Evolutionary conservation across 2,888 invertebrate genomes (phyloP), one percentile per base, ranked within the genome.

Genomic region (Bembecia ichneumoniformis): DNA sequence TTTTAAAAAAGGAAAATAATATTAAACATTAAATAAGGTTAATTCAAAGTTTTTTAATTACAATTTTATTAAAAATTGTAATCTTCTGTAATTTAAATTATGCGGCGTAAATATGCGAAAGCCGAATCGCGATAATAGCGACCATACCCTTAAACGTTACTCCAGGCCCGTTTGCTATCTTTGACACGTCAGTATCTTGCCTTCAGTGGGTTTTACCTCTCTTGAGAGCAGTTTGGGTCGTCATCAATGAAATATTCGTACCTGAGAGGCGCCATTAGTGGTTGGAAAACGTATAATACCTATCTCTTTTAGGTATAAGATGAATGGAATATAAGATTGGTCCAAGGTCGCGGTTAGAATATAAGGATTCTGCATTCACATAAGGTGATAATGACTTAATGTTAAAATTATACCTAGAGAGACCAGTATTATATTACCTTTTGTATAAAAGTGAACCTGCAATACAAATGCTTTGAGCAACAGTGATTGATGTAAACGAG

Each of bases 121-220:
- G n/a, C 28, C 28, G 9, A 11, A 40, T 7, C 40, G 40, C 11
- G 13, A 5, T 40, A 40, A 13, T n/a, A 5, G 40, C 4, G 40
- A 11, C 40, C 40, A 40, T 14, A 40, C n/a, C 40, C 40, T 40
- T 13, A 28, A n/a, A 28, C 9, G 9, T 9, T 40, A n/a, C 13
- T 40, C 40, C 40, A 28, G n/a, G 40, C 14, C 40, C 28, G 28
- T 43, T 35, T 3, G 13, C 34, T 14, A 11, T 17, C 17, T 46
- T 28, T 17, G 46, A 49, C 44, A 44, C 54, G 54, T 54, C 51
- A 54, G 45, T n/a, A 28, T 45, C 48, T 43, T 48, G 20, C 48
- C 45, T 36, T 46, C 40, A 47, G 35, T 55, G 55, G 55, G 55
- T 55, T 52, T 55, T 55, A 47, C 51, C 49, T 17, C 28, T 50